Evolutionary conservation across 2,888 invertebrate species (phyloP), one percentile per base, ranked within the genome.

Genomic region (Ligdia adustata): DNA sequence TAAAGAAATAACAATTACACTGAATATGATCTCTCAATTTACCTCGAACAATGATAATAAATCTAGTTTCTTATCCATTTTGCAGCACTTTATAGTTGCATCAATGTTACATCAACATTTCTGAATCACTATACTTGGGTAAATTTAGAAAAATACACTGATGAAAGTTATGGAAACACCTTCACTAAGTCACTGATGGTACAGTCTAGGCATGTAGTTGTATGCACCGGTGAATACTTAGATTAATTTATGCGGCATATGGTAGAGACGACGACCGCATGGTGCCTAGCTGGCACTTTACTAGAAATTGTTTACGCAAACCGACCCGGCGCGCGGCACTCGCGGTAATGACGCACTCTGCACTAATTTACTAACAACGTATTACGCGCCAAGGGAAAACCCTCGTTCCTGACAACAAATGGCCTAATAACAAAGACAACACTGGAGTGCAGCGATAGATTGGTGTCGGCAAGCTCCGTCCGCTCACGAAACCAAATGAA

Each of bases 61-160:
- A 66, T 91, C 91, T 79, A 90, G 65, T 77, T 87, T 91, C 75
- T 76, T 88, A 83, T 90, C 90, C 90, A 90, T 90, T 64, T 71
- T 86, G n/a, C 52, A 13, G 62, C 28, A 45, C 41, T 47, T 42
- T 60, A 69, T 56, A 46, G 55, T 70, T 66, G 60, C 72, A 75
- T 74, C 57, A 22, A 70, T 68, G 49, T 76, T 75, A 75, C 63
- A 76, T 75, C 63, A 73, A 73, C 77, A 76, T 72, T 63, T 62
- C 64, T 71, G 50, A 75, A 58, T 71, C 78, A 82, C 76, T 67
- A 55, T 45, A 56, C 60, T 53, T 53, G 44, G 52, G 44, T 54
- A 47, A 59, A 58, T 61, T 16, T 1, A n/a, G 15, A 27, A 32
- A 57, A 62, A 60, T n/a, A 47, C 70, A 70, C 72, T 55, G 49